These are phyloP conservation scores for Acrobasis suavella DNA, from an alignment of 2,888 invertebrate species.

Conservation along the genomic window DNA sequence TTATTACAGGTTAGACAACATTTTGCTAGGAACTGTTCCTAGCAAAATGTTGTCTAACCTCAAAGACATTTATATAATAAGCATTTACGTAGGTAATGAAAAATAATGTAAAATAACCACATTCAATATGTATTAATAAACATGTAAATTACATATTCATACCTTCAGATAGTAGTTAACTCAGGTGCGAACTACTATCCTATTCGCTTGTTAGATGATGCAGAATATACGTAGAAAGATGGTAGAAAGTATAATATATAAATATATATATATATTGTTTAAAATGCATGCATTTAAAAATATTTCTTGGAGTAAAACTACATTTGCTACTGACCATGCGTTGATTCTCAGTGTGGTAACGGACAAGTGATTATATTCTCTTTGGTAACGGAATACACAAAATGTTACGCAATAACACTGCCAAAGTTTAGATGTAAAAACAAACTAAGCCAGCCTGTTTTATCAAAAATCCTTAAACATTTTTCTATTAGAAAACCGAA, in stretches of 20 bases:
- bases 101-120: too few species aligned
- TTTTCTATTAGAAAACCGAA: slow-evolving; percentile 20
- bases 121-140: too few species aligned
- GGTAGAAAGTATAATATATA: not conserved
- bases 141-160: too few species aligned
- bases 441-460: slow-evolving; percentile 25
- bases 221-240: not conserved
- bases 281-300: not conserved
- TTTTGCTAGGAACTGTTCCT: too few species aligned
- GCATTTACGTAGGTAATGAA: too few species aligned
- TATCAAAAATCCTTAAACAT: slow-evolving; percentile 50
- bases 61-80: too few species aligned
- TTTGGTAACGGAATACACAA: not conserved
- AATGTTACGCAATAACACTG: not conserved
- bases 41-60: too few species aligned
- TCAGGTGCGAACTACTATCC: too few species aligned
- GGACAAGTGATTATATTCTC: too few species aligned
- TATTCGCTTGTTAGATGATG: not conserved
- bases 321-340: slow-evolving; percentile 11
- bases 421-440: slow-evolving; percentile 24
- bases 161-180: too few species aligned
- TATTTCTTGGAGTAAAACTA: not conserved
- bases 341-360: not conserved
- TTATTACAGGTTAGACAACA: too few species aligned
- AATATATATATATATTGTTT: not conserved